Evolutionary conservation across 2,797 vertebrate genomes (phyloP), one percentile per base, ranked within the genome.

Genomic region (Hephaestus fuliginosus): DNA sequence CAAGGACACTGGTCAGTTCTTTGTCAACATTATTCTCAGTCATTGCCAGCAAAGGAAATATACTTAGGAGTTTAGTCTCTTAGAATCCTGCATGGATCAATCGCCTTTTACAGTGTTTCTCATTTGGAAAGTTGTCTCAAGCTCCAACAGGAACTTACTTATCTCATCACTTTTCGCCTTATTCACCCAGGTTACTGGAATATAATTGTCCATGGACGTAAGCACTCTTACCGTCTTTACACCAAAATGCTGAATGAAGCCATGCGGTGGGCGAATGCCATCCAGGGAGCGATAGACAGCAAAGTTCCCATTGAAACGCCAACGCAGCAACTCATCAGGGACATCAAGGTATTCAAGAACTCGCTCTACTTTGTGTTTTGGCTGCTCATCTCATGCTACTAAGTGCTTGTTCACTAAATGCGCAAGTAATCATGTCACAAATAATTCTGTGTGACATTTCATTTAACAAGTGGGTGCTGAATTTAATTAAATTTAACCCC

Each of bases 251-350:
- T 97, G 86, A 98, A 97, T 0, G 97, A 98, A 91, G 97, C 97
- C 74, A 97, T 97, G 96, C 94, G 97, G 65, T 98, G 97, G 97
- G 92, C 96, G 2, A 96, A 96, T 2, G 97, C 97, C 87, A 97
- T 98, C 20, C 97, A 98, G 85, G 96, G 96, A 8, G 97, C 96
- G 30, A 98, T 98, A 67, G 97, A 98, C 93, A 97, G 88, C 93
- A 98, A 98, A 84, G 96, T 96, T 69, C 97, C 97, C 89, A 98
- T 98, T 15, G 97, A 98, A 94, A 98, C 97, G 0, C 97, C 97
- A 12, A 98, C 97, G 0, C 97, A 98, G 79, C 97, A 98, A 8
- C 97, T 98, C 82, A 98, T 98, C 89, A 95, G 96, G 81, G 97
- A 98, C 92, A 98, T 98, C 88, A 97, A 97, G 96, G 97, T 98